Conservation (phyloP, 2,113 vertebrate genomes). For the Anolis carolinensis region DNA sequence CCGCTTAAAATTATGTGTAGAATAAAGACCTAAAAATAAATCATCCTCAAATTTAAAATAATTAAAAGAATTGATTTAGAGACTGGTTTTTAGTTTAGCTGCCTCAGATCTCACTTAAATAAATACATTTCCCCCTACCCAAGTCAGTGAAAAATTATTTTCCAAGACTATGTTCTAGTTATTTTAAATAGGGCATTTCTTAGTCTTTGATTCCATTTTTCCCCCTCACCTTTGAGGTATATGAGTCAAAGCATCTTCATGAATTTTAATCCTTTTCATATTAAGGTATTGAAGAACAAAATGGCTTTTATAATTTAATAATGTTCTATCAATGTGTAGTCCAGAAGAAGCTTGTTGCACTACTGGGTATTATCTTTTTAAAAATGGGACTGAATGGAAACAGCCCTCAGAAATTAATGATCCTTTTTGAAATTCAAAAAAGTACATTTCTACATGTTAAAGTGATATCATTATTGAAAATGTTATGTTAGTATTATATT, state of each 20-base stretch:
- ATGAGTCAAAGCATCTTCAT: background rate
- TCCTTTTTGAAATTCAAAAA: background rate
- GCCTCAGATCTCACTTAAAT: too few relatives aligned
- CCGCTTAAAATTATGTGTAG: background rate
- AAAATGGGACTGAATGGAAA: conserved; percentile 18
- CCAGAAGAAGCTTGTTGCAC: background rate
- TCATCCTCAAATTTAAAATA: background rate
- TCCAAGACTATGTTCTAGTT: background rate
- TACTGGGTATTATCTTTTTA: background rate
- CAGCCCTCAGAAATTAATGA: conserved; percentile 38
- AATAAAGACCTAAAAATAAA: background rate
- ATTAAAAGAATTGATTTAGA: background rate
- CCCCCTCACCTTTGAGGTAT: background rate
- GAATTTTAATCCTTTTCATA: background rate
- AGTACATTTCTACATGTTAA: conserved; percentile 2
- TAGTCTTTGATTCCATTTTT: background rate
- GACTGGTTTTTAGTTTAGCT: background rate
- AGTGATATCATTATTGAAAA: background rate
- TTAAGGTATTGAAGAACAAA: background rate
- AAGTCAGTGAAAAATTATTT: background rate
- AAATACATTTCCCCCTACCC: background rate
- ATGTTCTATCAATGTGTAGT: background rate
- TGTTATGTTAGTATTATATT: background rate
- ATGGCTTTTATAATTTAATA: background rate
- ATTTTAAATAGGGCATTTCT: background rate